Base-by-base conservation (phyloP, 2,113 vertebrate species). In the Carassius auratus region DNA sequence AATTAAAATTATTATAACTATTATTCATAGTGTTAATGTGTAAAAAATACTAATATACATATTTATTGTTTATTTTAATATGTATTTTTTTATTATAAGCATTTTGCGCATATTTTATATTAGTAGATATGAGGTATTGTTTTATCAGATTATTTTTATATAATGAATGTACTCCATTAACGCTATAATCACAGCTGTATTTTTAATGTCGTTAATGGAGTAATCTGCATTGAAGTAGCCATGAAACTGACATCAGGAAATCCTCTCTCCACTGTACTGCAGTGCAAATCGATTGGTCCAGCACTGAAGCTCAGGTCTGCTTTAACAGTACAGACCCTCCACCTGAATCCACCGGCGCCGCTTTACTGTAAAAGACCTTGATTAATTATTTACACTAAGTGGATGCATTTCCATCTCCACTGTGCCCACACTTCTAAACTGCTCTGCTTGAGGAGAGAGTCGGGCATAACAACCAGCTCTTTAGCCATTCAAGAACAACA, bases 381-480 rank as follows among this genome's bases (percentile, higher is more conserved):
- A 88, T 88, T 4, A 88, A 88, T 88, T 71, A 88, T 88, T 88
- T 81, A 88, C 81, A 62, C 69, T 76, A 84, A 84, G 77, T 88
- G 76, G 85, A 84, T 86, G 81, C 66, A 55, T 83, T 81, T 86
- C 48, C 61, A 71, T 84, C 69, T 80, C 21, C 69, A 52, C 48
- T n/a, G 64, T 76, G 57, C 62, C 66, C 59, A 19, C 68, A 38
- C 55, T 45, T 76, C 71, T 55, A 76, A 81, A 81, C 81, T 52
- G 59, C 15, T 84, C 14, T 15, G n/a, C 77, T 86, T 5, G 45
- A 15, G 50, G 48, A 14, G 19, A 59, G 84, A 80, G 59, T 5
- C 69, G 0, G 42, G 45, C 83, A 59, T 59, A 14, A 12, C 9
- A 19, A 45, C 21, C 45, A 83, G 81, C 15, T 78, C 80, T 75